phyloP scores from a whole-genome alignment of 1,140 invertebrate genomes.

The Polyergus mexicanus region DNA sequence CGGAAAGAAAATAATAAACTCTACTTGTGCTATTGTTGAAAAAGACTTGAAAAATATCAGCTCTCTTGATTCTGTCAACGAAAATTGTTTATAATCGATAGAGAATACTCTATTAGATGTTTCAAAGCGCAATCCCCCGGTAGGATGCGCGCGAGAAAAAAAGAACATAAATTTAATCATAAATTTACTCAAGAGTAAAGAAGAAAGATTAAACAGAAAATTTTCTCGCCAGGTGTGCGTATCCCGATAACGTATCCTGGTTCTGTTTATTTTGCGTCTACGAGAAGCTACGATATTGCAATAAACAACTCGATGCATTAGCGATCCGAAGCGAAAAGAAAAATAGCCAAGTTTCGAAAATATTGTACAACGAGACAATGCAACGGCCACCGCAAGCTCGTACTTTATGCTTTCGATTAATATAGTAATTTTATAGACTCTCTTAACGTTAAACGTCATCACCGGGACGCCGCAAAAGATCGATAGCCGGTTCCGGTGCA shows the following conservation, averaged over 20 bases:
- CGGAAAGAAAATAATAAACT: neutral
- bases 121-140: conserved; percentile 13
- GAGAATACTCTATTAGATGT: neutral
- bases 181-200: neutral
- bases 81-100: neutral
- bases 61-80: conserved; percentile 1
- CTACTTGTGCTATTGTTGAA: neutral
- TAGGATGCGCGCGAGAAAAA: too few species aligned
- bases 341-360: conserved; percentile 17
- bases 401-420: conserved; percentile 50
- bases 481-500: conserved; percentile 23
- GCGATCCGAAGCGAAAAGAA: conserved; percentile 4
- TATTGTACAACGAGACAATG: neutral
- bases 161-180: conserved; percentile 39
- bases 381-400: neutral
- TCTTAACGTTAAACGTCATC: neutral
- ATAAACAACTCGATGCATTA: conserved; percentile 35
- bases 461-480: neutral
- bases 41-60: neutral
- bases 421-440: conserved; percentile 42
- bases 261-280: conserved; percentile 24
- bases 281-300: neutral
- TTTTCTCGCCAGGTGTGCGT: neutral
- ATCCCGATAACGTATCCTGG: conserved; percentile 18
- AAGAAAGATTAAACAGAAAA: conserved; percentile 43